Conservation (phyloP, 1,140 invertebrate genomes). For the Drosophila ficusphila region DNA sequence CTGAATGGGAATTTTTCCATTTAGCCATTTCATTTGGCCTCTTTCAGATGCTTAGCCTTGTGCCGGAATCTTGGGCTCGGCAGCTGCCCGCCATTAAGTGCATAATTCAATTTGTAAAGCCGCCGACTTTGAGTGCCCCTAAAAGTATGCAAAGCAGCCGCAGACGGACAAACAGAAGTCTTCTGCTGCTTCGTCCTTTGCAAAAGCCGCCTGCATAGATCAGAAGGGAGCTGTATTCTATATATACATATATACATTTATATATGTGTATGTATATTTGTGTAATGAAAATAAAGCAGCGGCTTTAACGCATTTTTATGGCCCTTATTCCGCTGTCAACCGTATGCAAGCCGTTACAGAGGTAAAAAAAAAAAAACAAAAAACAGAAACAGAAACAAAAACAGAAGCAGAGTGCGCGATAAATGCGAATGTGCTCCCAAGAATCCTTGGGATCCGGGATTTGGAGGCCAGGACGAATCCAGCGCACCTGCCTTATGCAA, state of each 20-base stretch:
- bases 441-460: neutral
- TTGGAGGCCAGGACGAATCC: neutral
- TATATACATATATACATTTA: neutral
- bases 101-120: slow-evolving; percentile 75
- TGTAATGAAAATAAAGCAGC: slow-evolving; percentile 79
- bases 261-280: neutral
- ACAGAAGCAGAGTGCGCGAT: slow-evolving; percentile 34
- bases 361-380: slow-evolving; percentile 13
- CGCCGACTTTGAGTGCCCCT: slow-evolving; percentile 70
- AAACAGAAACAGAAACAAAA: too few relatives aligned
- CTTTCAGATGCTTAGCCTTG: slow-evolving; percentile 21
- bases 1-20: slow-evolving; percentile 29
- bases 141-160: slow-evolving; percentile 72
- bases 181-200: neutral
- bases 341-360: slow-evolving; percentile 6
- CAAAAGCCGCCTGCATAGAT: slow-evolving; percentile 54
- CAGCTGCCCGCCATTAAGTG: slow-evolving; percentile 59
- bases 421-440: slow-evolving; percentile 25
- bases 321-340: slow-evolving; percentile 68
- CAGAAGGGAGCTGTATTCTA: slow-evolving; percentile 19
- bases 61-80: neutral
- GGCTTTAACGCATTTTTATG: slow-evolving; percentile 81
- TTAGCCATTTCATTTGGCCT: slow-evolving; percentile 30
- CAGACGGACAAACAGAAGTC: slow-evolving; percentile 23
- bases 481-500: slow-evolving; percentile 62